Percentiles rank a stretch among this genome's conserved stretches.
Conservation (phyloP, 23 tunicate species). For the Halocynthia aurantium region DNA sequence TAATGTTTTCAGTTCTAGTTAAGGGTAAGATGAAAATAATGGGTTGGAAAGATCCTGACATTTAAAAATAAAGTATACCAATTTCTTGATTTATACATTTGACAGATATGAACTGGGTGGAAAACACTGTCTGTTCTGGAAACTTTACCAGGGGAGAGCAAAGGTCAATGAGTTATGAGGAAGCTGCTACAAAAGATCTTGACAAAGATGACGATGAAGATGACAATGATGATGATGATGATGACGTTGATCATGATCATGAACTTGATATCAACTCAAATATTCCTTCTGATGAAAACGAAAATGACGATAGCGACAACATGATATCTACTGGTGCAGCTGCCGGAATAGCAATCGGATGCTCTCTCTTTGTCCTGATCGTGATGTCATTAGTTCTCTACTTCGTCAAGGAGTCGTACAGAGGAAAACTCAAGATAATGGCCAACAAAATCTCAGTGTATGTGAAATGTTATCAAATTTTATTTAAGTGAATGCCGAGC, state of each 20-base stretch:
- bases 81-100: neutral
- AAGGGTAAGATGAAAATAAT: conserved; percentile 30
- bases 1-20: conserved; percentile 53
- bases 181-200: neutral
- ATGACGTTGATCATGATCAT: neutral
- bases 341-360: conserved; percentile 40
- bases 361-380: conserved; percentile 28
- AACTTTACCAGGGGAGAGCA: neutral
- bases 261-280: neutral
- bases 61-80: too few species aligned
- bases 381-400: conserved; percentile 37
- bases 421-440: conserved; percentile 11
- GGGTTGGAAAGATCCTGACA: neutral
- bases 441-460: conserved; percentile 17
- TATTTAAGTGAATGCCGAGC: too few species aligned
- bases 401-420: conserved; percentile 53
- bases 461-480: neutral
- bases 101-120: conserved; percentile 26
- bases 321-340: conserved; percentile 19
- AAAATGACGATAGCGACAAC: conserved; percentile 1
- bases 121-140: conserved; percentile 12
- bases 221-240: neutral
- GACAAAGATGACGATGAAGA: neutral
- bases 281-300: neutral
- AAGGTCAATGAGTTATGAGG: neutral